Evolutionary conservation across 1,140 invertebrate species (phyloP), one percentile per base, ranked within the genome.

Genomic region (Antheraea pernyi): DNA sequence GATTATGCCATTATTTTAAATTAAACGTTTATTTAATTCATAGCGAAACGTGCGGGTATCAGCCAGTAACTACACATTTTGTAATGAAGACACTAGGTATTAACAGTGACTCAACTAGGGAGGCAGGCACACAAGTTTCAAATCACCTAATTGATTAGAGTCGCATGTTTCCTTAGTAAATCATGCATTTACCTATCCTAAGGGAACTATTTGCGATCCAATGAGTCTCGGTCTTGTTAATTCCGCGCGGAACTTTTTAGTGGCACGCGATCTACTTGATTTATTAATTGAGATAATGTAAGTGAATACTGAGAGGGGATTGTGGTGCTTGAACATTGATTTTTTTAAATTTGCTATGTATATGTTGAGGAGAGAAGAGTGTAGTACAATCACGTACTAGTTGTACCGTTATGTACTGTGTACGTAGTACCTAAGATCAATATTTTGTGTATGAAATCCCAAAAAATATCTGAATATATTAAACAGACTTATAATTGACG

Each of bases 81-180:
- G 39, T 60, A 60, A 60, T 19, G 11, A n/a, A 60, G 9, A 18
- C 59, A 60, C 18, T 19, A n/a, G 13, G 10, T 60, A 60, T 60
- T 60, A 60, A 60, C 7, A 42, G 7, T 42, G 39, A 60, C n/a
- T 30, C n/a, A 61, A 61, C 42, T 11, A 18, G 11, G 63, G 63
- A 37, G 39, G 16, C 46, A n/a, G 39, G n/a, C 39, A 18, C 7
- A 19, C 18, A 70, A 77, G 77, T 77, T 78, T 80, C 83, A 73
- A 80, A 80, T 82, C 69, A 82, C 74, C 74, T 82, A 82, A 83
- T 81, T 77, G 81, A 78, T 77, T 82, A 68, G 79, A 71, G 79
- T 79, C 79, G 74, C 42, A 46, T 67, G 68, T 72, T 73, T 76
- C 67, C 68, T 80, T 73, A 77, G 68, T 76, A 69, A 65, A 30